phyloP scores from a whole-genome alignment of 2,797 vertebrate genomes.

The Carapus acus region DNA sequence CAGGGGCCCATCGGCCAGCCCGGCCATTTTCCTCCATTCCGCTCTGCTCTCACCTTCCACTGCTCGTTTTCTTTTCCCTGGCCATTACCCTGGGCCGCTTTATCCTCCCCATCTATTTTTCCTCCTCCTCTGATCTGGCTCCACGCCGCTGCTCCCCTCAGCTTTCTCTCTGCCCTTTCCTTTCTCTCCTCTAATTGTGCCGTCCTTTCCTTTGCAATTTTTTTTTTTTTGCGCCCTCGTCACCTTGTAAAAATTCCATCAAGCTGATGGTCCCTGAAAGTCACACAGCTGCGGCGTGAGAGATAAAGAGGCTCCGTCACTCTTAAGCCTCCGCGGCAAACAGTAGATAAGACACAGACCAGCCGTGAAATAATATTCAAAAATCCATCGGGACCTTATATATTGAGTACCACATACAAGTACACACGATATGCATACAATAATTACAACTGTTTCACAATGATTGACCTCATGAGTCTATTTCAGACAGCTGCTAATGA shows the following conservation, averaged over 20 bases:
- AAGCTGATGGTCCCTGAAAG: constrained; percentile 36
- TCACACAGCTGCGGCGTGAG: constrained; percentile 38
- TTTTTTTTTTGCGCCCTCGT: constrained; percentile 29
- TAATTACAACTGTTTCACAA: too few species aligned
- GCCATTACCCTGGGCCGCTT: constrained; percentile 41
- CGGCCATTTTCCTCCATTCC: constrained; percentile 53
- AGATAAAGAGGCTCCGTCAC: background rate
- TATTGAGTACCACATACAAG: too few species aligned
- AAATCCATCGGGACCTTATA: too few species aligned
- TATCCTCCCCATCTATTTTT: constrained; percentile 20
- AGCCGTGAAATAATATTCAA: too few species aligned
- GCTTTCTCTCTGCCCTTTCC: constrained; percentile 28
- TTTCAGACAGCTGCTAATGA: too few species aligned
- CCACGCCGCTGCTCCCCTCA: constrained; percentile 29
- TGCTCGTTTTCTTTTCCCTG: constrained; percentile 48
- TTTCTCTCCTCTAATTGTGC: constrained; percentile 11
- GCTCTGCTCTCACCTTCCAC: constrained; percentile 43
- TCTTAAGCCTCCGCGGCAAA: too few species aligned
- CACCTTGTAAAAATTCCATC: constrained; percentile 48
- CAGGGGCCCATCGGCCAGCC: constrained; percentile 51
- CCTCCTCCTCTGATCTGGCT: constrained; percentile 34
- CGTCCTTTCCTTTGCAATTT: constrained; percentile 14
- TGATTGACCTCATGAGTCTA: too few species aligned
- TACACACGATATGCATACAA: too few species aligned
- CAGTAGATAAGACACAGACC: too few species aligned